Evolutionary conservation across 2,888 invertebrate genomes (phyloP), one percentile per base, ranked within the genome.

Genomic region (Cryptus viduatorius): DNA sequence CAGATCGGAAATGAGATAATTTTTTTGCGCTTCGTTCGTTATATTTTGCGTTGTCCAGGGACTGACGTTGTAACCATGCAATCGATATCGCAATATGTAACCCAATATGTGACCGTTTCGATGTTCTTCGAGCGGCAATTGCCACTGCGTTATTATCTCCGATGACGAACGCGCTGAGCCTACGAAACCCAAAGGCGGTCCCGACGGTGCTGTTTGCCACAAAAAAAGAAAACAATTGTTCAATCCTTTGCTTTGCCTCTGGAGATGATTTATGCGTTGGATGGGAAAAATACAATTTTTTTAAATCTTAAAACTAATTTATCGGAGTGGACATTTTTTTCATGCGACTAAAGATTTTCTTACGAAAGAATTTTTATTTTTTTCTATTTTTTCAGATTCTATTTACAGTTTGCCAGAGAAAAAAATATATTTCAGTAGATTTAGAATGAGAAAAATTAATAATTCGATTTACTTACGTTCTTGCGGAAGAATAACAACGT

Each of bases 81-180:
- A 95, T 72, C 98, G 96, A 94, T 98, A 99, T 81, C 98, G 95
- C 83, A 99, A 96, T 29, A 98, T 96, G 92, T 98, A 99, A 19
- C 99, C 99, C 14, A 98, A 94, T 87, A 99, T 97, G 92, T 98
- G 97, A 0, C 99, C 99, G 92, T 99, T 99, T 89, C 98, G 96
- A 91, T 98, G 98, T 92, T 99, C 98, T 91, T 98, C 98, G 8
- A 98, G 94, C 0, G 99, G 99, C 37, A 98, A 98, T 92, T 98
- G 98, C 99, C 99, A 99, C 92, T 98, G 98, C 0, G 99, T 97
- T 90, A 98, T 98, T 83, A 99, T 98, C 94, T 99, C 98, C 0
- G 98, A 98, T 12, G 98, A 97, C 14, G 98, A 98, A 83, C 98
- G 95, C 0, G 99, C 98, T 0, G 98, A 98, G 4, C 98, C 99